Evolutionary conservation across 2,888 invertebrate genomes (phyloP).

Genomic region (Rotaria magnacalcarata): DNA sequence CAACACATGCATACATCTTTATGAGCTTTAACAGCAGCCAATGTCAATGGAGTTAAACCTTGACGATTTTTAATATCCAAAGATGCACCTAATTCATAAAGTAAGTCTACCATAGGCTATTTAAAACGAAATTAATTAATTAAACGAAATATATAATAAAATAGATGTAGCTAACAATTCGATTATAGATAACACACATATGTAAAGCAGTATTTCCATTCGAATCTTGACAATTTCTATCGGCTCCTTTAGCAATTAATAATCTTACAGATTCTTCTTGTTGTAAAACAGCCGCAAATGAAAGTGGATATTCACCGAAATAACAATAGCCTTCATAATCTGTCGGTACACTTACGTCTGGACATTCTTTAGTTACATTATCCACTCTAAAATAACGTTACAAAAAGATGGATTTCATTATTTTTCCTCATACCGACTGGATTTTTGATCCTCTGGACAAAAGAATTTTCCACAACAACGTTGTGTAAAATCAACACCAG

Average conservation of each 20-base stretch:
- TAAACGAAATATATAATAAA: not conserved
- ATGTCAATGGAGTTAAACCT: slow-evolving; percentile 81
- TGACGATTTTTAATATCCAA: slow-evolving; percentile 77
- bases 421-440: not conserved
- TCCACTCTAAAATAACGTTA: not conserved
- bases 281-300: slow-evolving; percentile 89
- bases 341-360: slow-evolving; percentile 70
- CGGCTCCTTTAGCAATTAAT: slow-evolving; percentile 84
- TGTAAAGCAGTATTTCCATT: slow-evolving; percentile 95
- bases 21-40: slow-evolving; percentile 84
- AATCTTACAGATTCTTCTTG: slow-evolving; percentile 94
- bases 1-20: slow-evolving; percentile 66
- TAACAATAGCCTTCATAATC: slow-evolving; percentile 72
- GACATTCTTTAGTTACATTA: slow-evolving; percentile 72
- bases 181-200: slow-evolving; percentile 89
- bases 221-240: slow-evolving; percentile 88
- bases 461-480: slow-evolving; percentile 87
- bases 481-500: slow-evolving; percentile 83
- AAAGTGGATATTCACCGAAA: slow-evolving; percentile 94
- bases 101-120: slow-evolving; percentile 84
- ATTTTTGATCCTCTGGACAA: slow-evolving; percentile 92
- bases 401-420: not conserved
- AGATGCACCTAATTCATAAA: slow-evolving; percentile 85
- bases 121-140: slow-evolving; percentile 48
- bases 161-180: slow-evolving; percentile 65